phyloP scores from a whole-genome alignment of 1,140 invertebrate species.

The Papilio helenus region DNA sequence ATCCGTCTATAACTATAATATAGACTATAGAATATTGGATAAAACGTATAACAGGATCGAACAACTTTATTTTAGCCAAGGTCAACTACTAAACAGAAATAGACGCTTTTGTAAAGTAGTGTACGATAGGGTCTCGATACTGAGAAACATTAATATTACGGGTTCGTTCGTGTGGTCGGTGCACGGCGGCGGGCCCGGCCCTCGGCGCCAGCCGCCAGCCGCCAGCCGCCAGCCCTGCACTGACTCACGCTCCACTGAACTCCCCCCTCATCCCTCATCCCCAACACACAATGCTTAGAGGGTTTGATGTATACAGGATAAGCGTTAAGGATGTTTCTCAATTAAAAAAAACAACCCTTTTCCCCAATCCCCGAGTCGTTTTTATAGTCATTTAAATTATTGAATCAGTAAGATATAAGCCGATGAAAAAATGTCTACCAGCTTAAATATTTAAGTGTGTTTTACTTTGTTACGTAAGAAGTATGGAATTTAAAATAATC shows the following conservation, averaged over 20 bases:
- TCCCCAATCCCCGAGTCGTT: too few species aligned
- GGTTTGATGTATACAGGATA: neutral
- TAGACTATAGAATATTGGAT: neutral
- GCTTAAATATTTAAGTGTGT: neutral
- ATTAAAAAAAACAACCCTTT: neutral
- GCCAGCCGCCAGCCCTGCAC: too few species aligned
- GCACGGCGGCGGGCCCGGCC: neutral
- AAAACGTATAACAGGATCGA: neutral
- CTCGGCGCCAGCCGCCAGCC: neutral
- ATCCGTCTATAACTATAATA: neutral
- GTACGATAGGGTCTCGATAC: neutral
- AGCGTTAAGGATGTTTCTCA: neutral
- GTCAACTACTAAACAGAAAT: neutral
- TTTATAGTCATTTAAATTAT: too few species aligned
- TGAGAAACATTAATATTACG: neutral
- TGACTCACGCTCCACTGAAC: constrained; percentile 3
- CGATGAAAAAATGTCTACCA: neutral
- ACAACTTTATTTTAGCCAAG: neutral
- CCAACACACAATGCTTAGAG: neutral
- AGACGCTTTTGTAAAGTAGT: neutral
- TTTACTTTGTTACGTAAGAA: neutral
- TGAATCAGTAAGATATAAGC: too few species aligned
- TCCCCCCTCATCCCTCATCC: neutral
- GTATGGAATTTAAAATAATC: neutral
- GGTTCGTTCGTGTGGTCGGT: neutral